These are phyloP conservation scores for Trichosurus vulpecula DNA, from an alignment of 2,797 vertebrate species.

Conservation along the genomic window DNA sequence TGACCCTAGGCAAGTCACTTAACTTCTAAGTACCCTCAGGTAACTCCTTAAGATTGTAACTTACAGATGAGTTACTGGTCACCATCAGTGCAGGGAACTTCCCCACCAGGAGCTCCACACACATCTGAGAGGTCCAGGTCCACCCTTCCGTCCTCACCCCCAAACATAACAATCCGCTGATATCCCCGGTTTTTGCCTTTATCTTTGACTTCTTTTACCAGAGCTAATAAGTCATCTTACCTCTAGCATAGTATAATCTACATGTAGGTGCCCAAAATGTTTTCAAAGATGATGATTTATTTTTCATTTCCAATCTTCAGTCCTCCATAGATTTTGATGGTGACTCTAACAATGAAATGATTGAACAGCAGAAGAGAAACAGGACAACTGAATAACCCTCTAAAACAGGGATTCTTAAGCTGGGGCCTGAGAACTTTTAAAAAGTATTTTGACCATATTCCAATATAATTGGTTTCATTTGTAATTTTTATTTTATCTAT, in stretches of 20 bases:
- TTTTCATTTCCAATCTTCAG: neutral
- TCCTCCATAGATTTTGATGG: neutral
- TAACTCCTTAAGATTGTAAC: neutral
- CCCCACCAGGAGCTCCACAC: neutral
- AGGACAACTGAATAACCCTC: neutral
- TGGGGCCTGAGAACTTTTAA: neutral
- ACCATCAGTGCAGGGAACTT: neutral
- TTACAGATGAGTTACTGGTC: neutral
- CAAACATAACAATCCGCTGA: neutral
- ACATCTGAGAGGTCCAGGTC: neutral
- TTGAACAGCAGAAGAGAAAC: neutral
- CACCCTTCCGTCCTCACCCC: neutral
- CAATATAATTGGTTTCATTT: neutral
- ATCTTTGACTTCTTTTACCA: conserved; percentile 7
- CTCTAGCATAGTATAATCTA: neutral
- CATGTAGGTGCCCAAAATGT: neutral
- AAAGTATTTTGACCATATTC: neutral
- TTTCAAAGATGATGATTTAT: neutral
- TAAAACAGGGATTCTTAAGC: neutral
- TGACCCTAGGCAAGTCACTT: neutral
- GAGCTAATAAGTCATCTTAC: neutral
- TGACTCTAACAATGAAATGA: neutral
- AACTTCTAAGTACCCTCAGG: neutral
- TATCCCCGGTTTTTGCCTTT: neutral
- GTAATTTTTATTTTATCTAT: neutral